Percentiles rank a stretch among this genome's conserved stretches.
Conservation (phyloP, 2,888 invertebrate species). For the Julus scanicus region DNA sequence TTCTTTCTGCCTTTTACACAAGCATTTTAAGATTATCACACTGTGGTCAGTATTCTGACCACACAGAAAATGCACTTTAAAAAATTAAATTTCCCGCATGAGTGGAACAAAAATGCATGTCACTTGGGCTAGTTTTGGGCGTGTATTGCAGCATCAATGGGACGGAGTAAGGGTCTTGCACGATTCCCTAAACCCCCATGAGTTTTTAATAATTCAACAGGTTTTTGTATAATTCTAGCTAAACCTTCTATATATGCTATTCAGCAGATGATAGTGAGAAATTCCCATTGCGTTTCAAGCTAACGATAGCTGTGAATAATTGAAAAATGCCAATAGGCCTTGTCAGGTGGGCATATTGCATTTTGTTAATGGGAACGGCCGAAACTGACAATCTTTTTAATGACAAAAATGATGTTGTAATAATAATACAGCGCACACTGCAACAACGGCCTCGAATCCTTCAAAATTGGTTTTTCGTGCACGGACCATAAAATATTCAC, state of each 20-base stretch:
- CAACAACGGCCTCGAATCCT: neutral
- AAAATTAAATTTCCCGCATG: neutral
- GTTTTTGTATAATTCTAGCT: neutral
- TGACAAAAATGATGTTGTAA: neutral
- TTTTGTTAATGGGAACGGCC: constrained; percentile 13
- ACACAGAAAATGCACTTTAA: neutral
- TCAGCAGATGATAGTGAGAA: constrained; percentile 10
- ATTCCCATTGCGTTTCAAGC: neutral
- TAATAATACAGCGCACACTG: neutral
- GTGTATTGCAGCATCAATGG: neutral
- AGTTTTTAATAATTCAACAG: neutral
- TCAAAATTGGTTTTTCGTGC: constrained; percentile 32
- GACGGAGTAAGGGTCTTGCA: neutral
- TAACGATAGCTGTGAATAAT: constrained; percentile 3
- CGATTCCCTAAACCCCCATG: neutral
- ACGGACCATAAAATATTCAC: neutral
- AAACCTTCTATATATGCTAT: neutral
- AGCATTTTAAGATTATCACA: neutral
- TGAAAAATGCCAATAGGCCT: neutral
- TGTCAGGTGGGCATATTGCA: neutral
- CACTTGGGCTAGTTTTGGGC: constrained; percentile 3
- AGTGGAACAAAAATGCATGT: neutral
- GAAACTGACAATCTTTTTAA: neutral
- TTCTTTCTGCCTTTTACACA: too few relatives aligned
- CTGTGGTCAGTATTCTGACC: neutral